Percentiles rank a stretch among this genome's conserved stretches.
These are phyloP conservation scores for Antennarius striatus DNA, from an alignment of 2,113 vertebrate species.

Conservation along the genomic window DNA sequence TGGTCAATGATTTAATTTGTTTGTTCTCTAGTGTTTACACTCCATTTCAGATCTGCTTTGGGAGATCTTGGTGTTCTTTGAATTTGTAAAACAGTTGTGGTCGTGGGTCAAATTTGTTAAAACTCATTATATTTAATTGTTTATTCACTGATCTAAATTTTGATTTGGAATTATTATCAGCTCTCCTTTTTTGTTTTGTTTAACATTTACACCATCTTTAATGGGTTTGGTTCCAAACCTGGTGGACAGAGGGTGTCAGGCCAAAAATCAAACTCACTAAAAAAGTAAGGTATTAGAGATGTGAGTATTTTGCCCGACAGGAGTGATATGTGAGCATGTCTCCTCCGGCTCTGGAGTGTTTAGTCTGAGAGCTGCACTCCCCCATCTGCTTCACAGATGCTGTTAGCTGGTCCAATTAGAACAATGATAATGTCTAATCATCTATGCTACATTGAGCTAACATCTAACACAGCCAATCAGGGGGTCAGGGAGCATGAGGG, in stretches of 20 bases:
- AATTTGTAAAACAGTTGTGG: background rate
- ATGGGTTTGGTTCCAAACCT: background rate
- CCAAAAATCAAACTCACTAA: background rate
- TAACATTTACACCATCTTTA: background rate
- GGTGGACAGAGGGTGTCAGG: background rate
- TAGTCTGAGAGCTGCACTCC: conserved; percentile 61
- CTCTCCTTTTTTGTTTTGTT: background rate
- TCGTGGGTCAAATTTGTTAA: background rate
- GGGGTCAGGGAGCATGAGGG: conserved; percentile 14
- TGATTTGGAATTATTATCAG: background rate
- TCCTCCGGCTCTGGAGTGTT: conserved; percentile 59
- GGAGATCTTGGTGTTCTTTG: background rate
- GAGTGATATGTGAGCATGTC: conserved; percentile 34
- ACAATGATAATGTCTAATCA: conserved; percentile 53
- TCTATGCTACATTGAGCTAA: conserved; percentile 47
- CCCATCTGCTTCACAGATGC: conserved; percentile 71
- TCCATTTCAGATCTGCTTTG: background rate
- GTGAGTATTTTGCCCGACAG: conserved; percentile 14
- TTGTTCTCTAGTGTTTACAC: background rate
- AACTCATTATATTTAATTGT: background rate
- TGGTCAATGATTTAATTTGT: background rate
- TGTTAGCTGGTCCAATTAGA: conserved; percentile 45
- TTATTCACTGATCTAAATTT: too few species aligned
- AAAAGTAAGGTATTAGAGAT: conserved; percentile 3
- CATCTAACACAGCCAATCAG: conserved; percentile 39